A percentile compares a stretch with the other conserved stretches of the same genome.
phyloP scores from a whole-genome alignment of 2,113 vertebrate genomes.

The Semnornis frantzii region DNA sequence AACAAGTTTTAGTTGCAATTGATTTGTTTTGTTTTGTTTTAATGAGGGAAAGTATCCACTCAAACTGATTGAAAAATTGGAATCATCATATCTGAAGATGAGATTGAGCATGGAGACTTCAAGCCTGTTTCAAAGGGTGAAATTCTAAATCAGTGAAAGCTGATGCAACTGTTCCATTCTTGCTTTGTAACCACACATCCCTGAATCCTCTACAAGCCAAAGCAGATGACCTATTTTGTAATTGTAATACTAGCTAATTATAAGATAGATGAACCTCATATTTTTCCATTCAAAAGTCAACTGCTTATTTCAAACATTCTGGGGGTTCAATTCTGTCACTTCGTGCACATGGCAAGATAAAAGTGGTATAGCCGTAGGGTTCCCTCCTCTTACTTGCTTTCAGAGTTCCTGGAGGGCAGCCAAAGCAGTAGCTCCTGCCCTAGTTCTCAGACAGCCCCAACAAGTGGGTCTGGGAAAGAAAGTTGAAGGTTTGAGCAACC shows the following conservation, averaged over 20 bases:
- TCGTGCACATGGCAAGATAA: not conserved
- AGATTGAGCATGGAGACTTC: too few species aligned
- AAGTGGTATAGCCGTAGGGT: rapidly evolving
- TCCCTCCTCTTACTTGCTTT: not conserved
- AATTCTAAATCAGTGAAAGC: not conserved
- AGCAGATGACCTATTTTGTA: not conserved
- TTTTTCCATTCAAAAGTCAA: not conserved
- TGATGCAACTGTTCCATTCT: not conserved
- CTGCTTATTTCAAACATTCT: not conserved
- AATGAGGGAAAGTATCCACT: too few species aligned
- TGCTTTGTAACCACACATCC: not conserved
- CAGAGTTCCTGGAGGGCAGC: not conserved
- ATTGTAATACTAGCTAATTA: not conserved
- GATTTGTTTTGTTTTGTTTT: too few species aligned
- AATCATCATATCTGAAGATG: too few species aligned
- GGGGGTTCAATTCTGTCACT: not conserved
- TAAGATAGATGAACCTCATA: not conserved
- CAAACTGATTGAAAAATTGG: not conserved
- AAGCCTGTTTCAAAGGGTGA: not conserved
- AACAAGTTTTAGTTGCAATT: too few species aligned
- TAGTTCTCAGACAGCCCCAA: not conserved
- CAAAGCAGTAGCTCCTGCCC: not conserved
- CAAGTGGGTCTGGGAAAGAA: not conserved
- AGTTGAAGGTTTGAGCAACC: not conserved
- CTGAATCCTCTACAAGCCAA: not conserved